Percentiles rank a stretch among this genome's conserved stretches.
phyloP scores from a whole-genome alignment of 2,888 invertebrate species.

The Cantharis rufa region DNA sequence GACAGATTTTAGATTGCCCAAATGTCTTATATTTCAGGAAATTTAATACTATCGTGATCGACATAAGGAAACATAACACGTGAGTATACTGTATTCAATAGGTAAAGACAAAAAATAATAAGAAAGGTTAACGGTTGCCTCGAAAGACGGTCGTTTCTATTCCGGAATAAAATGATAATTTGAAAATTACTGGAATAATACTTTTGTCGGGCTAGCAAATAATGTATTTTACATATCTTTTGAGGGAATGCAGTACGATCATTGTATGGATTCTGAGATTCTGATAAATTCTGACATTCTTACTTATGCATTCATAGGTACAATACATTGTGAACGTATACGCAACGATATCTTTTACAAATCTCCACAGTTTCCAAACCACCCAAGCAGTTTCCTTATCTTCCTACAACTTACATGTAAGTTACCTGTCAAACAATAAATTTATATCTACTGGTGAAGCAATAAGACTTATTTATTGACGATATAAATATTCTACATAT shows the following conservation, averaged over 20 bases:
- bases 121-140: not conserved
- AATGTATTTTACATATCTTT: constrained; percentile 22
- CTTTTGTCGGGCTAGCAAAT: constrained; percentile 17
- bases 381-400: constrained; percentile 38
- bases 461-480: constrained; percentile 25
- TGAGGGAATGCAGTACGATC: constrained; percentile 24
- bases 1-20: constrained; percentile 20
- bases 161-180: not conserved
- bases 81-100: not conserved
- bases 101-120: constrained; percentile 1
- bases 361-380: constrained; percentile 36
- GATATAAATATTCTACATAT: constrained; percentile 15
- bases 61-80: constrained; percentile 6
- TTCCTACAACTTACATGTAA: constrained; percentile 38
- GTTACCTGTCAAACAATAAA: constrained; percentile 37
- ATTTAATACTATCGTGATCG: constrained; percentile 19
- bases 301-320: constrained; percentile 34
- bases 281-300: constrained; percentile 37
- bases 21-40: constrained; percentile 20
- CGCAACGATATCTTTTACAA: constrained; percentile 30
- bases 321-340: constrained; percentile 30
- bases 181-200: not conserved
- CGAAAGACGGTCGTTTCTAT: not conserved
- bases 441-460: constrained; percentile 33
- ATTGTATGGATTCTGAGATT: constrained; percentile 32